Conservation (phyloP, 2,797 vertebrate genomes). For the Caiman crocodilus region DNA sequence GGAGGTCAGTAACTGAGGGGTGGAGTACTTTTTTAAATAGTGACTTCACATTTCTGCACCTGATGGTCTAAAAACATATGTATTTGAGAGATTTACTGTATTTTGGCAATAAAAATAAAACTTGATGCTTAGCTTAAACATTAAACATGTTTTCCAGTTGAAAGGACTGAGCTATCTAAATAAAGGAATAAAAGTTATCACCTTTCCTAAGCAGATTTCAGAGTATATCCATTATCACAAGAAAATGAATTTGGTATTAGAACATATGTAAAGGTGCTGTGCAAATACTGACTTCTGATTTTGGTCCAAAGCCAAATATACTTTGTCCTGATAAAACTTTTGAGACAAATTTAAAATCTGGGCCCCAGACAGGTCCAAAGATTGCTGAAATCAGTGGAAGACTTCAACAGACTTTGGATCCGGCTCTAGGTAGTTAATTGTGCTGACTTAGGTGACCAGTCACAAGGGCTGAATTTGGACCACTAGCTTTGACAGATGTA, state of each 20-base stretch:
- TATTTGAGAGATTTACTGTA: neutral
- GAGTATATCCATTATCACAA: conserved; percentile 20
- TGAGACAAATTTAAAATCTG: neutral
- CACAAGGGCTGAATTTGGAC: conserved; percentile 37
- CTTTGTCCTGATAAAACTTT: conserved; percentile 16
- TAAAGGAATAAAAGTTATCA: neutral
- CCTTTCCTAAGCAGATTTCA: neutral
- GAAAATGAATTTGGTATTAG: neutral
- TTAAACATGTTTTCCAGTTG: neutral
- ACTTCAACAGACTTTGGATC: neutral
- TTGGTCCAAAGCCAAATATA: conserved; percentile 31
- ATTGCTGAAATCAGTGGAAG: conserved; percentile 73
- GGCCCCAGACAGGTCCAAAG: conserved; percentile 31
- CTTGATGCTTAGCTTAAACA: neutral
- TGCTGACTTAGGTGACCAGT: conserved; percentile 1
- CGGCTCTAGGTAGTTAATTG: neutral
- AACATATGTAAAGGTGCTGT: neutral
- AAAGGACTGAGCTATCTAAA: neutral
- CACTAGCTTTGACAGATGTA: conserved; percentile 38
- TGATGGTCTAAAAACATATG: neutral
- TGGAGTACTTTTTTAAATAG: neutral
- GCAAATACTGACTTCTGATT: conserved; percentile 7
- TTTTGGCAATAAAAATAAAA: neutral
- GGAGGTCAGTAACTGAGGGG: neutral
- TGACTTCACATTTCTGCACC: conserved; percentile 3